These are phyloP conservation scores for Agapetus fuscipes DNA, from an alignment of 2,888 invertebrate species.

Conservation along the genomic window DNA sequence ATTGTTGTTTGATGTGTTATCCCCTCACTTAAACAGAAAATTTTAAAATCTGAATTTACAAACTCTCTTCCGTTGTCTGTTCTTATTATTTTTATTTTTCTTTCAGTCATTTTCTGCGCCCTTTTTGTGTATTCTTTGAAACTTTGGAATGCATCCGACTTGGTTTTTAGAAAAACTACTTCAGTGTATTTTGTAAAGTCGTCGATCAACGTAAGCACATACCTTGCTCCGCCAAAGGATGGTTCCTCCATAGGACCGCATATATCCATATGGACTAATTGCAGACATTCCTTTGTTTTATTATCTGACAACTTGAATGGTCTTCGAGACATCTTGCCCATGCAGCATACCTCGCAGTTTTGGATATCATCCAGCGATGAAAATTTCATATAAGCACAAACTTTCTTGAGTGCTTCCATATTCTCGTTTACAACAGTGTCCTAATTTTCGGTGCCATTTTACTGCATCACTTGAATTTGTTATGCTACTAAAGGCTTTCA, in stretches of 20 bases:
- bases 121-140: conserved; percentile 11
- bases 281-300: too few species aligned
- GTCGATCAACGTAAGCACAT: conserved; percentile 23
- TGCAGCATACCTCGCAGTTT: too few species aligned
- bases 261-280: conserved; percentile 6
- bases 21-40: conserved; percentile 8
- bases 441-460: conserved; percentile 3
- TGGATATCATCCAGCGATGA: too few species aligned
- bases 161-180: conserved; percentile 13
- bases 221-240: conserved; percentile 21
- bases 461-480: neutral
- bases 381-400: too few species aligned
- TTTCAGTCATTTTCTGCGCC: conserved; percentile 12
- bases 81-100: conserved; percentile 15
- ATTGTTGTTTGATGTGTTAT: conserved; percentile 20
- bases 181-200: conserved; percentile 10
- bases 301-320: too few species aligned
- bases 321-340: too few species aligned
- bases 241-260: conserved; percentile 7
- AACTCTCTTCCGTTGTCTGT: conserved; percentile 15
- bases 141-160: conserved; percentile 5
- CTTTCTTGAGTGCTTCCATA: too few species aligned
- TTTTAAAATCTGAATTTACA: conserved; percentile 7
- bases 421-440: too few species aligned
- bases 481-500: too few species aligned